These are phyloP conservation scores for Pristionchus fissidentatus DNA, from an alignment of 2,888 invertebrate genomes.

Conservation along the genomic window DNA sequence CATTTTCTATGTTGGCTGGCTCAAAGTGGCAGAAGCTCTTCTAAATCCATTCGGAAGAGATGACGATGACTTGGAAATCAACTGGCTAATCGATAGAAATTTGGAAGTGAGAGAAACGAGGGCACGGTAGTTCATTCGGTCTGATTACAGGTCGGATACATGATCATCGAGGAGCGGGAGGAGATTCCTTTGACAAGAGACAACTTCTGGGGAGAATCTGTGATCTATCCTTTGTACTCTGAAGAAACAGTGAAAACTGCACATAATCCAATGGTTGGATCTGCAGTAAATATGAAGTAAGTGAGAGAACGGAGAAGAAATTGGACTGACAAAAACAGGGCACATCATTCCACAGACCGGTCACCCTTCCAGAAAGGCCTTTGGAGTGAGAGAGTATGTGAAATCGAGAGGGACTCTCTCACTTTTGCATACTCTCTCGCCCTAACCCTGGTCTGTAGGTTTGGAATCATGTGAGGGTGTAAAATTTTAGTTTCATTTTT, in stretches of 20 bases:
- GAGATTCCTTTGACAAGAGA: conserved; percentile 33
- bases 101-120: conserved; percentile 19
- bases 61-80: conserved; percentile 47
- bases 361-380: too few species aligned
- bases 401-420: too few species aligned
- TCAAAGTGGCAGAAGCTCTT: conserved; percentile 48
- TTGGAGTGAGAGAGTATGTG: too few species aligned
- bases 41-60: conserved; percentile 48
- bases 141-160: conserved; percentile 29
- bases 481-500: too few species aligned
- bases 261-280: conserved; percentile 43
- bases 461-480: too few species aligned
- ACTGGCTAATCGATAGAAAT: conserved; percentile 48
- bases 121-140: not conserved
- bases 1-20: conserved; percentile 42
- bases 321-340: too few species aligned
- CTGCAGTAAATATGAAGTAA: conserved; percentile 46
- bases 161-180: conserved; percentile 29
- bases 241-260: conserved; percentile 27
- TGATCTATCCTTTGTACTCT: conserved; percentile 41
- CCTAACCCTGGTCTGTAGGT: too few species aligned
- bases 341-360: too few species aligned
- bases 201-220: conserved; percentile 27
- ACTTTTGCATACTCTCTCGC: too few species aligned
- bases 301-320: too few species aligned